phyloP scores from a whole-genome alignment of 2,113 vertebrate species.

The Thalassarche chlororhynchos region DNA sequence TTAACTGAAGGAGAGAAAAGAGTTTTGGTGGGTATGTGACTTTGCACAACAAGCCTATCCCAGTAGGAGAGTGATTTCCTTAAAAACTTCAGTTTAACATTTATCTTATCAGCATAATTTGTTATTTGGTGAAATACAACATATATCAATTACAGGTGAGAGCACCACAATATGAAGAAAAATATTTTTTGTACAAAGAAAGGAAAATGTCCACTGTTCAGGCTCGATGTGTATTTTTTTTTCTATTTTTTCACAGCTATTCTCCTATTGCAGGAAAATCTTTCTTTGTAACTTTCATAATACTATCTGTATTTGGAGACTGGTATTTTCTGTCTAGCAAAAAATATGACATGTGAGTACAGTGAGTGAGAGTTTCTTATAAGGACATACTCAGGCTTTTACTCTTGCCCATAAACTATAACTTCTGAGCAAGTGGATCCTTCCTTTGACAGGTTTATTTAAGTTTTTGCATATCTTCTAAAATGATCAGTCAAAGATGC shows the following conservation, averaged over 20 bases:
- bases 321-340: not conserved
- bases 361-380: not conserved
- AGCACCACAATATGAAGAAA: not conserved
- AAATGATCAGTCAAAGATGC: not conserved
- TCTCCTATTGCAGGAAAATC: not conserved
- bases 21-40: not conserved
- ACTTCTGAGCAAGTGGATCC: not conserved
- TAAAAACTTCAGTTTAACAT: not conserved
- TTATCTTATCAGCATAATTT: not conserved
- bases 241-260: not conserved
- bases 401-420: not conserved
- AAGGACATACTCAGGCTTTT: not conserved
- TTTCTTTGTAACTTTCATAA: not conserved
- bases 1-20: not conserved
- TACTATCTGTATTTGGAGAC: not conserved
- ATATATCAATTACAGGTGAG: not conserved
- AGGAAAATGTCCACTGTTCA: not conserved
- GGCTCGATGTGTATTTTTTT: fast-evolving
- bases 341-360: not conserved
- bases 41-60: not conserved
- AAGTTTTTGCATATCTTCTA: not conserved
- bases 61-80: not conserved
- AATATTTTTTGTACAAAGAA: not conserved
- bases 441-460: not conserved
- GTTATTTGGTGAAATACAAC: not conserved